A percentile compares a stretch with the other conserved stretches of the same genome.
Evolutionary conservation across 1,140 invertebrate genomes (phyloP).

Genomic region (Conus ventricosus): DNA sequence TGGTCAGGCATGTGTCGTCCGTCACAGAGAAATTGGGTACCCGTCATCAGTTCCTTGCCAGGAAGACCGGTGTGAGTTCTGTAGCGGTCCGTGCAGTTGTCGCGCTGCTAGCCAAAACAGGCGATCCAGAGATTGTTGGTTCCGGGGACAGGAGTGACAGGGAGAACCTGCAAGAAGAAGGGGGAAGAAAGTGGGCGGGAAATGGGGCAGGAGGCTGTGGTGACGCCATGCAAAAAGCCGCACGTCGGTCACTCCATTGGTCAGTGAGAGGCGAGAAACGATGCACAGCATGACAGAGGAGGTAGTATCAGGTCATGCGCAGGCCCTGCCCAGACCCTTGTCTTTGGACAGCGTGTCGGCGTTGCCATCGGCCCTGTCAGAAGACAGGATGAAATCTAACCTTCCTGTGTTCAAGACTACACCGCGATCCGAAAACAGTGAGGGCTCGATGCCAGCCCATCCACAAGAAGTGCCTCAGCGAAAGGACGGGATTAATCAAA

Average conservation of each 20-base stretch:
- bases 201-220: not conserved
- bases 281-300: conserved; percentile 29
- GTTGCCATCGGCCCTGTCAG: not conserved
- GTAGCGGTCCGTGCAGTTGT: not conserved
- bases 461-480: not conserved
- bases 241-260: no score
- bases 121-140: not conserved
- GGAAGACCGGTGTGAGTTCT: not conserved
- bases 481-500: not conserved
- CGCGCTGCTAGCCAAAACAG: not conserved
- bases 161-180: not conserved
- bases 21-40: not conserved
- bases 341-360: not conserved
- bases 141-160: not conserved
- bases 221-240: not conserved
- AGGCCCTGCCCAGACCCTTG: not conserved
- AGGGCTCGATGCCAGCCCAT: not conserved
- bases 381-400: not conserved
- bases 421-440: not conserved
- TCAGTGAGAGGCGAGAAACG: not conserved
- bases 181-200: not conserved
- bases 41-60: not conserved
- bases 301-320: not conserved
- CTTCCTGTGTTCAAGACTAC: no score
- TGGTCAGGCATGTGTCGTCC: not conserved